Base-by-base conservation (phyloP, 2,888 invertebrate species). In the Torymus texanus region DNA sequence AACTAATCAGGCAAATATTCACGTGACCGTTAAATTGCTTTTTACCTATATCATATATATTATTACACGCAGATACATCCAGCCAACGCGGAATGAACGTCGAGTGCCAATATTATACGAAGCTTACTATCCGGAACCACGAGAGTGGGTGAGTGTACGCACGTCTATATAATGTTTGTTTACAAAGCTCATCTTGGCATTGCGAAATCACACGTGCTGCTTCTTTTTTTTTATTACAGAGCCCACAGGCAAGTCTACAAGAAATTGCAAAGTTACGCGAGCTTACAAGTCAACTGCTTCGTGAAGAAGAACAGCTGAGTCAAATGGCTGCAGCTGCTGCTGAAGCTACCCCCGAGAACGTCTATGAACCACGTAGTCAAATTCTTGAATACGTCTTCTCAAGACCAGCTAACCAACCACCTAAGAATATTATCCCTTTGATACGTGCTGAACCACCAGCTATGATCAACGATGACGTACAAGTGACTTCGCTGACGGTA, bases 101-200 rank as follows among this genome's bases (percentile, higher is more conserved):
- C 65, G 83, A 24, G 85, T 87, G 4, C 88, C 88, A 0, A 86
- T 88, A 0, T 80, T 87, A 41, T 88, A 88, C 72, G 87, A 88
- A 68, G 88, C 87, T 0, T 88, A 88, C 68, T 88, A 88, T 68
- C 87, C 88, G 3, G 85, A 86, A 14, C 79, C 61, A 21, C 78
- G 70, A 12, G 41, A 72, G 4, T 76, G 58, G 80, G 80, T 80
- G 21, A 77, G 80, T 66, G n/a, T n/a, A 1, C 11, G 65, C 50
- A 5, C 18, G 12, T 51, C 12, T 0, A 67, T 14, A 67, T 63
- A 63, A 41, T 41, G 41, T 41, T 41, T 41, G 41, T 41, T 41
- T 41, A 41, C 41, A 41, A 41, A 41, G 5, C 41, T 41, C 41
- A 1, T 5, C 41, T 41, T 41, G n/a, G n/a, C n/a, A n/a, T n/a